Evolutionary conservation across 2,888 invertebrate species (phyloP), one percentile per base, ranked within the genome.

Genomic region (Mystacides longicornis): DNA sequence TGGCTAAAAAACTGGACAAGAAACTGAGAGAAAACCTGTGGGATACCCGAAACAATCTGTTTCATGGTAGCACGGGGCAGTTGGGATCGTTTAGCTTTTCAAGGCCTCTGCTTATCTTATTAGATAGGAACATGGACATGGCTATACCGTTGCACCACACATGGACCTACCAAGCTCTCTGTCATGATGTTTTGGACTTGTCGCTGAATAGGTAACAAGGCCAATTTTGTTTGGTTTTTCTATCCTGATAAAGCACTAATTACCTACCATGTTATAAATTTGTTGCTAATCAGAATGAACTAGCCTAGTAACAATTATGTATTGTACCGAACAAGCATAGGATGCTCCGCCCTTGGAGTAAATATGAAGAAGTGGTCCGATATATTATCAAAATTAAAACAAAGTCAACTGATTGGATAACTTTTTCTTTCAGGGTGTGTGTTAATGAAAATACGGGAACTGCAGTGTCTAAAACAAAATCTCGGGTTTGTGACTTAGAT

Each of bases 101-200:
- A 66, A 78, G 98, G 49, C 98, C 98, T 0, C 79, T 99, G 65
- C 75, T 99, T 27, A 87, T 99, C 62, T 75, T 99, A 58, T 75
- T 98, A 54, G 98, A 99, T 71, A 81, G 98, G 58, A 95, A 93
- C 71, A 81, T 96, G 62, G 98, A 98, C 71, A 85, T 99, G 83
- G 96, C 97, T 1, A 99, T 98, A 43, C 96, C 96, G 21, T 75
- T 99, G 58, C 98, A 98, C 77, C 99, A 99, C 71, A 97, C 99
- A 0, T 99, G 99, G 99, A 99, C 98, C 0, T 99, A 99, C 71
- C 99, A 99, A 73, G 98, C 99, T 1, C 74, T 99, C 53, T 88
- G 93, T 21, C 98, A 99, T 71, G 99, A 99, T 78, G 89, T 98
- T 3, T 72, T 99, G 55, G 93, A 96, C 67, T 78, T 97, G 63